Conservation (phyloP, 1,140 invertebrate species). For the Papilio dardanus region DNA sequence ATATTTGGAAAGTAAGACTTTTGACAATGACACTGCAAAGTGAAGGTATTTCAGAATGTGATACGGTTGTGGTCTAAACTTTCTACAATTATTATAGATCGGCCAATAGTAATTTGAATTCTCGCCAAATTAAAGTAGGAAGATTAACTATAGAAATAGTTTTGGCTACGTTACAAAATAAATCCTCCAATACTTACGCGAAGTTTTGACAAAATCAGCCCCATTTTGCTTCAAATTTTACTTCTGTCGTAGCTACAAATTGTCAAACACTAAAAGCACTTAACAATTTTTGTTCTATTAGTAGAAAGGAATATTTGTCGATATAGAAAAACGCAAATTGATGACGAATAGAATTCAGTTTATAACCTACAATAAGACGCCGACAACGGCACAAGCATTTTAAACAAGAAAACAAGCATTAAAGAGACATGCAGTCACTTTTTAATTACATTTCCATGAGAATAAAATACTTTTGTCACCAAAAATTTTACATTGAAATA, state of each 20-base stretch:
- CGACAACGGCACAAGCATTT: slow-evolving; percentile 43
- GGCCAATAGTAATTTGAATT: slow-evolving; percentile 57
- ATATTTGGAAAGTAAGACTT: background rate
- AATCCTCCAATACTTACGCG: slow-evolving; percentile 59
- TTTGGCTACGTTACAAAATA: slow-evolving; percentile 66
- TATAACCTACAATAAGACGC: slow-evolving; percentile 64
- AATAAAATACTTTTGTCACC: slow-evolving; percentile 19
- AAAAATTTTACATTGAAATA: slow-evolving; percentile 27
- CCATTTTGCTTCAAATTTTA: slow-evolving; percentile 62
- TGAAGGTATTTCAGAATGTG: slow-evolving; percentile 27
- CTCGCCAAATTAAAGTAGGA: slow-evolving; percentile 57
- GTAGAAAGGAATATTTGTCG: slow-evolving; percentile 23
- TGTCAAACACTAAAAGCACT: slow-evolving; percentile 50
- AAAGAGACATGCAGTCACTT: background rate
- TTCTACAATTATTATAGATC: slow-evolving; percentile 47
- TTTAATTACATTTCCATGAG: slow-evolving; percentile 27
- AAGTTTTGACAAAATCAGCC: slow-evolving; percentile 69
- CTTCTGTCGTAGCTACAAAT: slow-evolving; percentile 41
- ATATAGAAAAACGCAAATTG: slow-evolving; percentile 44
- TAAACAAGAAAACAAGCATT: slow-evolving; percentile 14
- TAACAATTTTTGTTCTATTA: slow-evolving; percentile 37
- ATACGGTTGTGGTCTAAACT: background rate
- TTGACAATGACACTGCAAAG: background rate
- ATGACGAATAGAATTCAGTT: slow-evolving; percentile 57
- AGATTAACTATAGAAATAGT: slow-evolving; percentile 62